These are phyloP conservation scores for Thysanoteuthis rhombus DNA, from an alignment of 2,888 invertebrate genomes.

Conservation along the genomic window DNA sequence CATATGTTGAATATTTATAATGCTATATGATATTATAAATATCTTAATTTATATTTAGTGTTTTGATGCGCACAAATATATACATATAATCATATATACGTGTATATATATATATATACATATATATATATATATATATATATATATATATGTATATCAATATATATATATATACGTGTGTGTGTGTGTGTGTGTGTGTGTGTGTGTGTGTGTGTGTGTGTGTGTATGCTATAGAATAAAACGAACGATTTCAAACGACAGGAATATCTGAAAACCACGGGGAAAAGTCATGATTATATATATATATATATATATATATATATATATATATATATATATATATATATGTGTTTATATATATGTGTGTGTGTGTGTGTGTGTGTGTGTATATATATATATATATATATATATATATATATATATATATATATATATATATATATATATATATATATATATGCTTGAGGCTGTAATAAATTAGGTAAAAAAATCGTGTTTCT, in stretches of 20 bases:
- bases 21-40: too few relatives aligned
- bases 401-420: not conserved
- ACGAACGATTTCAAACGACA: too few relatives aligned
- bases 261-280: too few relatives aligned
- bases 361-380: not conserved
- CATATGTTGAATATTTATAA: too few relatives aligned
- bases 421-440: not conserved
- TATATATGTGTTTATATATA: constrained; percentile 22
- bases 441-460: too few relatives aligned
- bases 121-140: constrained; percentile 1
- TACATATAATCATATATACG: too few relatives aligned
- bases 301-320: constrained; percentile 20
- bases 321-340: constrained; percentile 22
- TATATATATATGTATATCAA: not conserved
- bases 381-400: not conserved
- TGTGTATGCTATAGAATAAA: too few relatives aligned
- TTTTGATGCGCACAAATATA: not conserved
- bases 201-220: not conserved
- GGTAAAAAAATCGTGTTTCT: too few relatives aligned
- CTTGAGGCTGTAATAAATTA: too few relatives aligned
- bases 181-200: not conserved
- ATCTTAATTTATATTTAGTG: too few relatives aligned
- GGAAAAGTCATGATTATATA: not conserved
- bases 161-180: constrained; percentile 20
- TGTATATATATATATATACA: too few relatives aligned